Base-by-base conservation (phyloP, 2,888 invertebrate genomes). In the Parelbella ahira region DNA sequence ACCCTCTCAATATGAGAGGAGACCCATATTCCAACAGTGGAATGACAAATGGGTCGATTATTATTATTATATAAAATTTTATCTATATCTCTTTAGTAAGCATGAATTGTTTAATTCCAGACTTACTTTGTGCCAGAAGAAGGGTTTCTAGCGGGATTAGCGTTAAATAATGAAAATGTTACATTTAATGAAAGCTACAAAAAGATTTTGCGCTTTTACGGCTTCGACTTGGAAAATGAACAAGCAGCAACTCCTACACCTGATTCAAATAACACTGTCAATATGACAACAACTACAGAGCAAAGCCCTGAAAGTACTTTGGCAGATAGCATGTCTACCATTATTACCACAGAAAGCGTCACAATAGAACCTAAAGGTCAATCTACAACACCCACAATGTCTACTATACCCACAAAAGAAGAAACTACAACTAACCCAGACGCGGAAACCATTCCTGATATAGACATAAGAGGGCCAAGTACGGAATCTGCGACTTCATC, bases 101-200 rank as follows among this genome's bases (percentile, higher is more conserved):
- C n/a, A n/a, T n/a, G n/a, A n/a, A n/a, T n/a, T n/a, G n/a, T n/a
- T n/a, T n/a, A n/a, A 21, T 84, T 82, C 46, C 87, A 93, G 95
- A 95, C 93, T 33, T 95, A 95, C 67, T 93, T 95, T 60, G 93
- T 94, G 45, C 93, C 93, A 8, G 91, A 92, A 58, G 94, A 95
- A 63, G 95, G 95, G 21, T 95, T 95, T 50, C 83, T 95, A 1
- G 94, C 94, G 6, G 95, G 95, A 0, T 76, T 95, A 44, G 93
- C 93, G 4, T 81, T 96, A 23, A 95, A 93, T 71, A 92, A 92
- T 48, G 93, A 93, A 58, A 93, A 94, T 63, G 92, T 94, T 0
- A 92, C 91, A 2, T 90, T 96, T 29, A 91, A 91, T 20, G 88
- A 90, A n/a, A 91, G 91, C 48, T 95, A 94, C 63, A 92, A 93